Percentiles rank a stretch among this genome's conserved stretches.
Evolutionary conservation across 2,888 invertebrate genomes (phyloP).

Genomic region (Vandiemenella viatica): DNA sequence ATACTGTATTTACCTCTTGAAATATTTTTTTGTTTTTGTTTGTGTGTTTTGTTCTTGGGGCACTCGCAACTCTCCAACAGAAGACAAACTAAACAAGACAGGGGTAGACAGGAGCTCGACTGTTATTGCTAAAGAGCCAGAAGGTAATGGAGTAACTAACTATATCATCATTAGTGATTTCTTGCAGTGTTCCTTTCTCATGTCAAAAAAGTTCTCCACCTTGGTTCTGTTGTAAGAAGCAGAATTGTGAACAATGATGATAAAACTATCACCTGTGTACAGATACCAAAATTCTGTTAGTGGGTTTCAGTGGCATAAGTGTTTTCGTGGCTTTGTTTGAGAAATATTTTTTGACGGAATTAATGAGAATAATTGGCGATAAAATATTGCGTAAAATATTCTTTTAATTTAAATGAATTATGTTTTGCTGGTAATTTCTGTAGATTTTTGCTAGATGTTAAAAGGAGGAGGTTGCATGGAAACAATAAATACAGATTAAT

Average conservation of each 20-base stretch:
- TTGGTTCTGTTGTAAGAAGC: no score
- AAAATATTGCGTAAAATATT: no score
- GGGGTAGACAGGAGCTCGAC: conserved; percentile 87
- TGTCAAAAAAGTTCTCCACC: no score
- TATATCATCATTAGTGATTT: conserved; percentile 9
- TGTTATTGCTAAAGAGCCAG: conserved; percentile 85
- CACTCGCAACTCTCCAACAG: conserved; percentile 31
- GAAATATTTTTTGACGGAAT: no score
- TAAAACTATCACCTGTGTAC: not conserved
- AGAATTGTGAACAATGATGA: not conserved
- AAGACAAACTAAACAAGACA: conserved; percentile 65
- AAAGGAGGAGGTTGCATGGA: no score
- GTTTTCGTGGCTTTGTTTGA: no score
- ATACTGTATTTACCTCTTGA: conserved; percentile 5
- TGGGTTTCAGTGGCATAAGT: no score
- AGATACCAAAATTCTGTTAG: not conserved
- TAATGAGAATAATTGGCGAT: no score
- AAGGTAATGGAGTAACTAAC: conserved; percentile 41
- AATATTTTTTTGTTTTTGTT: conserved; percentile 21
- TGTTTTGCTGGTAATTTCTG: no score
- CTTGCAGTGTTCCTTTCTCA: conserved; percentile 2
- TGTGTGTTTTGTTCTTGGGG: conserved; percentile 37
- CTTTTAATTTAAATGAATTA: no score
- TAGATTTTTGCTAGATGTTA: no score
- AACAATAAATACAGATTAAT: no score